phyloP scores from a whole-genome alignment of 53 echinoderm and acorn worm genomes.

The Stichopus horrens region DNA sequence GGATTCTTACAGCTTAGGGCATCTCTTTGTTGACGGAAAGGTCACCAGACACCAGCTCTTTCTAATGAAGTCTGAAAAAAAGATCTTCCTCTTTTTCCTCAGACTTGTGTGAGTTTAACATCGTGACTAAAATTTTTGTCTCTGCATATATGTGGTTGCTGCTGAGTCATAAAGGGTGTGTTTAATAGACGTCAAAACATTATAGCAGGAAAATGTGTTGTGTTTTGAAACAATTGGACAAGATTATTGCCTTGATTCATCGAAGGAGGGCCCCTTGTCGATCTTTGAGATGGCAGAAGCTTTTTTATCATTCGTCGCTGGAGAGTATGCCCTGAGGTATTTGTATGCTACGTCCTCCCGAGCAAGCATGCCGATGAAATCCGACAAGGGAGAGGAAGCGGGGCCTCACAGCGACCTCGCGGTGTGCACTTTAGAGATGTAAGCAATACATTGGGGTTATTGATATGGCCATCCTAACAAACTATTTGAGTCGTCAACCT shows the following conservation, averaged over 20 bases:
- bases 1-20: too few species aligned
- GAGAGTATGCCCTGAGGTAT: constrained; percentile 11
- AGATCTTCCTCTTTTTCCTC: background rate
- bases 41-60: background rate
- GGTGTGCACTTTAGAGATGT: constrained; percentile 22
- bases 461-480: background rate
- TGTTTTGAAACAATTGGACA: constrained; percentile 30
- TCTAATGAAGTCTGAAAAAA: background rate
- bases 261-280: constrained; percentile 28
- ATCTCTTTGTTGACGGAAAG: background rate
- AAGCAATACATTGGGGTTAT: constrained; percentile 18
- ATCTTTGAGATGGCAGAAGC: background rate
- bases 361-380: background rate
- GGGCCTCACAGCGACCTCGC: background rate
- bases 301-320: background rate
- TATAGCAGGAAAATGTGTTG: background rate
- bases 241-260: constrained; percentile 30
- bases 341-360: background rate
- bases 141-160: background rate
- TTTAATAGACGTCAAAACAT: constrained; percentile 33
- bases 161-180: constrained; percentile 24
- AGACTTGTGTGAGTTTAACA: background rate
- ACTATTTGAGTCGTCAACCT: background rate
- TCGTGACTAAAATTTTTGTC: background rate
- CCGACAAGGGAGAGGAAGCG: background rate